Evolutionary conservation across 2,113 vertebrate genomes (phyloP), one percentile per base, ranked within the genome.

Genomic region (Agelaius tricolor): DNA sequence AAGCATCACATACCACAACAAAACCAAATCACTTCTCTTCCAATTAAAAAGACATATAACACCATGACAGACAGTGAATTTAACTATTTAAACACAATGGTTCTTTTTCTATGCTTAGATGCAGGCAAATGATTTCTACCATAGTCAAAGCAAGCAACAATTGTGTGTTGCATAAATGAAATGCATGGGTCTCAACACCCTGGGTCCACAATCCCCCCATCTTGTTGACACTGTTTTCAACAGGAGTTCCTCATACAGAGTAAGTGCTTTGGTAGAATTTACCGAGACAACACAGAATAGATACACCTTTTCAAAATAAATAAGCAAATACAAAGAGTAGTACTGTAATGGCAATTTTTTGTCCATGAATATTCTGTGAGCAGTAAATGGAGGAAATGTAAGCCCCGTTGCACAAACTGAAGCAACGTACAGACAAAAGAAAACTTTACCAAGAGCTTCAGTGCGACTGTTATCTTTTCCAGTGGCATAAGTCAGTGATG

Each of bases 401-500:
- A 94, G 73, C 65, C 68, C 59, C 43, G 72, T 74, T 93, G 82
- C 87, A 95, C 21, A 51, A 87, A 82, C 67, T 83, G 84, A 94
- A 94, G 79, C 26, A 5, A 88, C 20, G 20, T 33, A 90, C 27
- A 84, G 84, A 83, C 12, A 73, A 73, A 84, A 80, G 31, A 71
- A 86, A 47, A 30, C 35, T 86, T 86, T 93, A 88, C 47, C 2
- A n/a, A 92, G 47, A 89, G 76, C 85, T 95, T 96, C 94, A 96
- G 88, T 96, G 93, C 47, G 23, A 88, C 67, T 47, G 43, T 83
- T 66, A 88, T 22, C 80, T 68, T 90, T 94, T 93, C 85, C 94
- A 96, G 91, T 88, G 93, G 93, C 90, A 83, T 90, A 57, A 55
- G 74, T 94, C 75, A 93, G 87, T 84, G 72, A 94, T 8, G 55